Percentiles rank a stretch among this genome's conserved stretches.
Evolutionary conservation across 2,888 invertebrate species (phyloP).

Genomic region (Cybosia mesomella): DNA sequence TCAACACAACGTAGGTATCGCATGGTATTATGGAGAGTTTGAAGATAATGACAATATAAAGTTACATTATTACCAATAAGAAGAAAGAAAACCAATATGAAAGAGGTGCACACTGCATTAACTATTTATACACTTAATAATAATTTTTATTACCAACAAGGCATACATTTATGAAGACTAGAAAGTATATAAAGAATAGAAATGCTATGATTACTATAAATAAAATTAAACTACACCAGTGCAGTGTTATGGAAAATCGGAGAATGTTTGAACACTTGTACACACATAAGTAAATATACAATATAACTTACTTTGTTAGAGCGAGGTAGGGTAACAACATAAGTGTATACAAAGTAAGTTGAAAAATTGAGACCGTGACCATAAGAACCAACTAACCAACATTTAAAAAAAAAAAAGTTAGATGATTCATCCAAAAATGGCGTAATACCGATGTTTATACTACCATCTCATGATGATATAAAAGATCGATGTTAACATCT

Average conservation of each 20-base stretch:
- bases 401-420: too few relatives aligned
- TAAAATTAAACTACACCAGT: constrained; percentile 1
- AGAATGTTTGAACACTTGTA: constrained; percentile 3
- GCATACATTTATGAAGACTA: constrained; percentile 12
- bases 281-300: constrained; percentile 1
- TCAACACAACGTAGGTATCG: background rate
- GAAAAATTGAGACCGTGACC: background rate
- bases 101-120: background rate
- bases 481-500: background rate
- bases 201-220: background rate
- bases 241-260: background rate
- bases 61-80: background rate
- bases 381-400: background rate
- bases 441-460: too few relatives aligned
- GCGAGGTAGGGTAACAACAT: background rate
- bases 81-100: background rate
- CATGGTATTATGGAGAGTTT: background rate
- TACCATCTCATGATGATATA: too few relatives aligned
- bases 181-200: background rate
- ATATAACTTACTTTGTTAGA: background rate
- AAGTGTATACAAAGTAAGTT: background rate
- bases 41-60: background rate
- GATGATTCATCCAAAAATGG: too few relatives aligned
- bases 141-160: background rate
- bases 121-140: constrained; percentile 1